phyloP scores from a whole-genome alignment of 2,888 invertebrate species.

The Rhyacophila evoluta region DNA sequence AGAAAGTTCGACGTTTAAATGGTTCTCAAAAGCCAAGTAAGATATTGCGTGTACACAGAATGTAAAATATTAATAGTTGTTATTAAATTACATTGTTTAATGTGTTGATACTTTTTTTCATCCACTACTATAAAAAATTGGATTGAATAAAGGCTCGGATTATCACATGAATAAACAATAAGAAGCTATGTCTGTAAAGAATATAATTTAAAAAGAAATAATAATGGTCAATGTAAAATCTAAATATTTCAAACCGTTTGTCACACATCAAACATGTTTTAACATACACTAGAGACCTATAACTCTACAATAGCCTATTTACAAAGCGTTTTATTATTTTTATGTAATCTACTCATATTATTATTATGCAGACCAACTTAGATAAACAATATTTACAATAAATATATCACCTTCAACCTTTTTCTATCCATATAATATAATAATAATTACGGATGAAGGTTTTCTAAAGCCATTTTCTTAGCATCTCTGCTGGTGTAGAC shows the following conservation, averaged over 20 bases:
- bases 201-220: neutral
- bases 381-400: conserved; percentile 34
- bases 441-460: neutral
- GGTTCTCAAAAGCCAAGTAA: too few relatives aligned
- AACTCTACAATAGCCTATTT: conserved; percentile 32
- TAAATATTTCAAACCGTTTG: conserved; percentile 11
- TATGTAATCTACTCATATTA: conserved; percentile 32
- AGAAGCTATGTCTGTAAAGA: neutral
- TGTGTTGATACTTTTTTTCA: neutral
- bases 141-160: neutral
- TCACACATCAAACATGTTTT: neutral
- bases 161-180: conserved; percentile 5
- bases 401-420: conserved; percentile 22
- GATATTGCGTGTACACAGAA: too few relatives aligned
- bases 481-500: neutral
- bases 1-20: too few relatives aligned
- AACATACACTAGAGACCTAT: neutral
- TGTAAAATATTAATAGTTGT: too few relatives aligned
- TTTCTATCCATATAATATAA: neutral
- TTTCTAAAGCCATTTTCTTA: conserved; percentile 4
- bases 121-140: neutral
- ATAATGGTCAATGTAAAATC: neutral
- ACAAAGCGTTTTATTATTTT: conserved; percentile 33
- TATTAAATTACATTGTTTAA: neutral
- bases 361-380: conserved; percentile 35